Conservation (phyloP, 2,888 invertebrate genomes). For the Caenorhabditis virilis region DNA sequence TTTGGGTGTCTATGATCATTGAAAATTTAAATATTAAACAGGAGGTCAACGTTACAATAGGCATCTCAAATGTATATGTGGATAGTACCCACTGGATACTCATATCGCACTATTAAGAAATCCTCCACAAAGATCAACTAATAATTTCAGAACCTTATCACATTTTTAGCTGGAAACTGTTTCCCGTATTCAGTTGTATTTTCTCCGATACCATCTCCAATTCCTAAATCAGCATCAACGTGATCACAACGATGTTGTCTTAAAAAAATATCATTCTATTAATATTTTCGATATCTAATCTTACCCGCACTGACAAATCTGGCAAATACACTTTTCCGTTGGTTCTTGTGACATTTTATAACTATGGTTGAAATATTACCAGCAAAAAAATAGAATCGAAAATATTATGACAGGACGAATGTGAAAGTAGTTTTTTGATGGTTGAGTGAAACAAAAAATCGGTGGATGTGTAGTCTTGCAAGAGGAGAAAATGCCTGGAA, state of each 20-base stretch:
- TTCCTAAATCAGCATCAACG: slow-evolving; percentile 44
- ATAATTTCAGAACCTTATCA: too few relatives aligned
- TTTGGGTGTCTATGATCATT: too few relatives aligned
- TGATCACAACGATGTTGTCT: slow-evolving; percentile 51
- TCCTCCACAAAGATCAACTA: too few relatives aligned
- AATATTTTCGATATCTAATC: slow-evolving; percentile 2
- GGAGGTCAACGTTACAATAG: too few relatives aligned
- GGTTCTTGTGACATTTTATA: not conserved
- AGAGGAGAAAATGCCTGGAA: not conserved
- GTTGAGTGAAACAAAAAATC: not conserved
- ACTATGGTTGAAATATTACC: not conserved
- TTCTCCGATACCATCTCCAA: slow-evolving; percentile 43
- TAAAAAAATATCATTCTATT: slow-evolving; percentile 4
- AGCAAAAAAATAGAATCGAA: not conserved
- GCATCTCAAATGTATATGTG: too few relatives aligned
- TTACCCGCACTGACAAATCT: slow-evolving; percentile 52
- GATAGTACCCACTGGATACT: too few relatives aligned
- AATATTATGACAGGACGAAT: slow-evolving; percentile 9
- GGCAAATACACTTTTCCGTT: slow-evolving; percentile 47
- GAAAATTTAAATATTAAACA: too few relatives aligned
- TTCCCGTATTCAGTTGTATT: slow-evolving; percentile 40
- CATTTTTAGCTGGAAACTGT: slow-evolving; percentile 41
- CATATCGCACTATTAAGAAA: too few relatives aligned
- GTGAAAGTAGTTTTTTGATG: slow-evolving; percentile 1
- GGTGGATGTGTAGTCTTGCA: slow-evolving; percentile 14